Evolutionary conservation across 1,140 invertebrate genomes (phyloP).

Genomic region (Aphis gossypii): DNA sequence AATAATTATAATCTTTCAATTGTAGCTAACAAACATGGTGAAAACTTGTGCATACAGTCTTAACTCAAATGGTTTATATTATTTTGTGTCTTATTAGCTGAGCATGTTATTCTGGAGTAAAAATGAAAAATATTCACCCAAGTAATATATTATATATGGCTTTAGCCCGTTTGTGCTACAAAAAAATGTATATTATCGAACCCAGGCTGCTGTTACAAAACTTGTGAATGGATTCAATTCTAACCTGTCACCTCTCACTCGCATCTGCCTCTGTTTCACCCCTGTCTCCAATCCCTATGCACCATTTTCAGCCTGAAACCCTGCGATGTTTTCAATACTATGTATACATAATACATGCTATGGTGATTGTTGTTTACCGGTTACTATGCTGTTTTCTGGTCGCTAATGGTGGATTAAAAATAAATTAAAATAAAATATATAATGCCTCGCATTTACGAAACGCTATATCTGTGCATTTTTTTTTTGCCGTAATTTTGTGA

Average conservation of each 20-base stretch:
- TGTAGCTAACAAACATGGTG: neutral
- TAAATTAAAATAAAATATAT: slow-evolving; percentile 18
- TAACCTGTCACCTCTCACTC: slow-evolving; percentile 56
- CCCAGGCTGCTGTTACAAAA: slow-evolving; percentile 33
- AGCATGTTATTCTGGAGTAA: slow-evolving; percentile 48
- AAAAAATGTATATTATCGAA: slow-evolving; percentile 18
- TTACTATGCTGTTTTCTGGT: slow-evolving; percentile 54
- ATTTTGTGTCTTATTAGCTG: slow-evolving; percentile 41
- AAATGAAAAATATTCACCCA: neutral
- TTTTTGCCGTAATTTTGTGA: slow-evolving; percentile 52
- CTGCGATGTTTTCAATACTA: slow-evolving; percentile 52
- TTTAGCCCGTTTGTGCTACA: slow-evolving; percentile 30
- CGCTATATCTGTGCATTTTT: slow-evolving; percentile 52
- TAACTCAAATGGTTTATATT: neutral
- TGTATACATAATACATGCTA: slow-evolving; percentile 44
- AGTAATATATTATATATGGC: slow-evolving; percentile 30
- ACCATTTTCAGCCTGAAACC: slow-evolving; percentile 49
- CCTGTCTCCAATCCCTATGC: slow-evolving; percentile 19
- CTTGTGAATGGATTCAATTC: slow-evolving; percentile 54
- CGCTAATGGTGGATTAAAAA: slow-evolving; percentile 54
- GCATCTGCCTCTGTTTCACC: slow-evolving; percentile 43
- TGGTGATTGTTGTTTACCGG: slow-evolving; percentile 56
- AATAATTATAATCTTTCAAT: neutral
- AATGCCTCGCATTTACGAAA: slow-evolving; percentile 57
- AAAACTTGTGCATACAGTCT: slow-evolving; percentile 43